Percentiles rank a stretch among this genome's conserved stretches.
Conservation (phyloP, 2,113 vertebrate genomes). For the Puffinus mauretanicus region DNA sequence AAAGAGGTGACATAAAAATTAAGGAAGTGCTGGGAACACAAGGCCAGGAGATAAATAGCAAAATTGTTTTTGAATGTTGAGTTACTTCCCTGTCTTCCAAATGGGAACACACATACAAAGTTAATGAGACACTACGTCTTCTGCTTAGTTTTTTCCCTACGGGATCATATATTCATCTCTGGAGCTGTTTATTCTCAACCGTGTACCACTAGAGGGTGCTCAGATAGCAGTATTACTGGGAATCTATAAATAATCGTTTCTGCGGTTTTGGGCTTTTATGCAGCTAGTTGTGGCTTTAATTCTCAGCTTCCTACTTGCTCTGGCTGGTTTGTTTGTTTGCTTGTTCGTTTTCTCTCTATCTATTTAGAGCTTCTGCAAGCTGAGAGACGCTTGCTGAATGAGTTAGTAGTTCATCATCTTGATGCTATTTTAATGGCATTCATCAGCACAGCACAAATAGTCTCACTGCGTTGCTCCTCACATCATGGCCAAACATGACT, state of each 20-base stretch:
- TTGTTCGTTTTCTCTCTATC: background rate
- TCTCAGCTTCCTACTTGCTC: background rate
- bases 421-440: background rate
- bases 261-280: background rate
- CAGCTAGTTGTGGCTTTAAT: background rate
- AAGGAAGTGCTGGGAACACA: background rate
- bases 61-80: background rate
- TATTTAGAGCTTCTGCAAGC: background rate
- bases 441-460: background rate
- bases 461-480: background rate
- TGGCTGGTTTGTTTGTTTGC: background rate
- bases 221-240: background rate
- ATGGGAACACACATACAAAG: background rate
- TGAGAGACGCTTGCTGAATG: background rate
- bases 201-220: constrained; percentile 64
- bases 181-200: background rate
- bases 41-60: background rate
- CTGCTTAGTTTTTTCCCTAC: background rate
- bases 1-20: background rate
- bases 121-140: fast-evolving
- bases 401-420: background rate
- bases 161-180: background rate
- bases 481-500: background rate
- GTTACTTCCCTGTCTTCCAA: background rate
- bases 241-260: background rate